phyloP scores from a whole-genome alignment of 2,113 vertebrate species.

The Malurus melanocephalus region DNA sequence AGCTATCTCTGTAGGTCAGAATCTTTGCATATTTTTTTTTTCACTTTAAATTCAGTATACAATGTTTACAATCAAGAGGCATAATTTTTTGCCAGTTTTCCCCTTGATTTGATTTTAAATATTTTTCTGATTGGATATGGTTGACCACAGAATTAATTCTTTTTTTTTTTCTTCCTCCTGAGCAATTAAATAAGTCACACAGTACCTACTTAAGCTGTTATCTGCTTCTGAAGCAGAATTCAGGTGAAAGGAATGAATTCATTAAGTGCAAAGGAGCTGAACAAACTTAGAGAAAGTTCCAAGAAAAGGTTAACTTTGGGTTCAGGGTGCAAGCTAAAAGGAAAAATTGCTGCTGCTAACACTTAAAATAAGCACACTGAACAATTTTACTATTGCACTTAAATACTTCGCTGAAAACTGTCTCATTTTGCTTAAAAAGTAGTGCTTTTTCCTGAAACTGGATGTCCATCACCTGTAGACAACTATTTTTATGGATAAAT shows the following conservation, averaged over 20 bases:
- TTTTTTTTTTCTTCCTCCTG: background rate
- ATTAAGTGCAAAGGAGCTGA: background rate
- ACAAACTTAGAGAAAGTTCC: background rate
- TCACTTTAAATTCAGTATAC: background rate
- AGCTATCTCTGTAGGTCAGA: background rate
- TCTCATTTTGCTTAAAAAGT: background rate
- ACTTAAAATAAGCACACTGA: background rate
- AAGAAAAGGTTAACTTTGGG: background rate
- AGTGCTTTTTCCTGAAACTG: background rate
- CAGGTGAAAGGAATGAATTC: background rate
- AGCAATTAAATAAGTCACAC: background rate
- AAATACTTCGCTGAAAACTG: background rate
- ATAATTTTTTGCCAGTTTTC: background rate
- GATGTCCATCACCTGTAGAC: background rate
- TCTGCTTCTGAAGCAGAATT: background rate
- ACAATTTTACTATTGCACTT: background rate
- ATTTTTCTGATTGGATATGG: background rate
- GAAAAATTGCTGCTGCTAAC: background rate
- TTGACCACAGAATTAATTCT: background rate
- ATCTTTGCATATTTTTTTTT: background rate
- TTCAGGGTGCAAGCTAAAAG: background rate
- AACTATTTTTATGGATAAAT: background rate
- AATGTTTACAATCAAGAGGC: background rate
- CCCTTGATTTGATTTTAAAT: background rate
- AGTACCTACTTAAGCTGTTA: background rate